Evolutionary conservation across 2,113 vertebrate species (phyloP).

Genomic region (Callithrix jacchus): DNA sequence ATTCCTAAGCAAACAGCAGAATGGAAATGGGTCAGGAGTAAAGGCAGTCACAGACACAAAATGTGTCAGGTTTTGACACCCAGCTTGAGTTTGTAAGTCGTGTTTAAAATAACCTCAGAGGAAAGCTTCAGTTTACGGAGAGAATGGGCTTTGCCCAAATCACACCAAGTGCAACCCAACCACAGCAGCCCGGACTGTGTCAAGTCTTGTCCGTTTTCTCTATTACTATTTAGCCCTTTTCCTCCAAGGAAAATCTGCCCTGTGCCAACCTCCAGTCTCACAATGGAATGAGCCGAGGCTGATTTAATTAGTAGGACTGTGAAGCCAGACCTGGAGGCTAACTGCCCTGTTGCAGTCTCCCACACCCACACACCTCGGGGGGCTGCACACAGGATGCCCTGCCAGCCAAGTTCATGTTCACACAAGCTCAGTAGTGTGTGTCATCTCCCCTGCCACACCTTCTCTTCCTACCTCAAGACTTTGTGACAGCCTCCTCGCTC

Average conservation of each 20-base stretch:
- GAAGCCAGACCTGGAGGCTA: background rate
- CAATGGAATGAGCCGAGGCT: background rate
- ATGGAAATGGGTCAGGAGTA: accelerated
- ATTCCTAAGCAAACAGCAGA: background rate
- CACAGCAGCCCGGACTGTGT: accelerated
- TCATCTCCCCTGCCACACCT: background rate
- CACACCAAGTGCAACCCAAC: accelerated
- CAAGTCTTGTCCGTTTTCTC: background rate
- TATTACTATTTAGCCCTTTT: background rate
- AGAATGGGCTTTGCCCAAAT: accelerated
- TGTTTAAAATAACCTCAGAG: accelerated
- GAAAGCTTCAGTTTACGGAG: background rate
- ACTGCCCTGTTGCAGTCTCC: accelerated
- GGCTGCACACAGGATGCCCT: background rate
- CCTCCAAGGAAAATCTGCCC: background rate
- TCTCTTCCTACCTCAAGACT: background rate
- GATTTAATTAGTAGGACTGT: accelerated
- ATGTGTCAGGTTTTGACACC: accelerated
- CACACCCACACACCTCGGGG: accelerated
- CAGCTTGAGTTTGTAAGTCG: accelerated
- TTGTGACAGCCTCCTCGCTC: background rate
- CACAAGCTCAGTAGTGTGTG: accelerated
- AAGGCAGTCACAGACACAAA: accelerated
- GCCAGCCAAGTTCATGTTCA: background rate
- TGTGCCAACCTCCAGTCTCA: background rate